Percentiles rank a stretch among this genome's conserved stretches.
These are phyloP conservation scores for Drosophila azteca DNA, from an alignment of 1,140 invertebrate genomes.

Conservation along the genomic window DNA sequence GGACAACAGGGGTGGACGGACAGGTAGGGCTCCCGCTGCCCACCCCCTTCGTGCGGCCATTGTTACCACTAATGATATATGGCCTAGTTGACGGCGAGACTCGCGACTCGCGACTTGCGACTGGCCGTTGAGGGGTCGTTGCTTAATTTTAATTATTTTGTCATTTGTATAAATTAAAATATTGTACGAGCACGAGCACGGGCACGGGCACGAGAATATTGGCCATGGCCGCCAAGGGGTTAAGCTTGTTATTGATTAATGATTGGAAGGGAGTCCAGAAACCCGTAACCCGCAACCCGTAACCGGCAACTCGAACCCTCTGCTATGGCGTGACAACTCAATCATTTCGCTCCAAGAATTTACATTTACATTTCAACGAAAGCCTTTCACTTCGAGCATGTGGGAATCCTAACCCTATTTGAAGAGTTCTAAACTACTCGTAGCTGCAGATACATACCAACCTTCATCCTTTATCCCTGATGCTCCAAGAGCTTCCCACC, in stretches of 20 bases:
- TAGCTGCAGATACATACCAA: not conserved
- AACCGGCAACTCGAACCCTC: not conserved
- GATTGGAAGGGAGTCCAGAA: not conserved
- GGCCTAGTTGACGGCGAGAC: conserved; percentile 52
- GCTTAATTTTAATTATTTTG: conserved; percentile 76
- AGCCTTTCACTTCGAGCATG: conserved; percentile 32
- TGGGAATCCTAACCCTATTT: not conserved
- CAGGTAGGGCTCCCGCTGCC: conserved; percentile 21
- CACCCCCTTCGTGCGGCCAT: conserved; percentile 49
- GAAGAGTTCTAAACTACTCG: no score
- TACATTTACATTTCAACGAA: conserved; percentile 31
- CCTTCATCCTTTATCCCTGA: no score
- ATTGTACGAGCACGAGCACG: not conserved
- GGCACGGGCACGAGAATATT: no score
- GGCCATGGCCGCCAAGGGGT: conserved; percentile 40
- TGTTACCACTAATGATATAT: conserved; percentile 75
- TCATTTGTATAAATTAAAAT: conserved; percentile 82
- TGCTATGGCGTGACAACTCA: conserved; percentile 50
- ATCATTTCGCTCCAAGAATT: conserved; percentile 24
- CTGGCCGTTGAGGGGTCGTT: conserved; percentile 16
- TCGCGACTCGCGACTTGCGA: not conserved
- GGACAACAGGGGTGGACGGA: not conserved
- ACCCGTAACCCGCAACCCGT: not conserved
- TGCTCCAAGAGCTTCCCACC: no score
- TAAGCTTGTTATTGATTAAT: conserved; percentile 50